Base-by-base conservation (phyloP, 2,888 invertebrate species). In the Ormyrus rosae region DNA sequence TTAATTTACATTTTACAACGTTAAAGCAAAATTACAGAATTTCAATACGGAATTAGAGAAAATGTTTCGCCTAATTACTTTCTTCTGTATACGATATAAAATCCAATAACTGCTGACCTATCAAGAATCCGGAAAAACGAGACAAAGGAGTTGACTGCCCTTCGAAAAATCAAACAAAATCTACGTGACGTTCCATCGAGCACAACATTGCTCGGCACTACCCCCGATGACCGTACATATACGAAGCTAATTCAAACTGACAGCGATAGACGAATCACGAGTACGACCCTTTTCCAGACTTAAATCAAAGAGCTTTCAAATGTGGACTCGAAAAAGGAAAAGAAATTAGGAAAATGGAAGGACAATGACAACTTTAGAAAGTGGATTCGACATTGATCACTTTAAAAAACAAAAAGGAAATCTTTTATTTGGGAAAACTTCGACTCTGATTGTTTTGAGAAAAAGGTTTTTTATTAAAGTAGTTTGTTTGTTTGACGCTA, bases 181-280 rank as follows among this genome's bases (percentile, higher is more conserved):
- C 51, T 67, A 73, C 73, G 72, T 81, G 77, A 77, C 81, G 53
- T 58, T 48, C 64, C 61, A 48, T 67, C 3, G 67, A 65, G 61
- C 72, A 48, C 53, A 51, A 73, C 81, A 73, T 73, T 19, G 69
- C 73, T 71, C 11, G 70, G 70, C 75, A 80, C 75, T 70, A 70
- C 68, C 13, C 34, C 64, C 53, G 56, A 81, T 73, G 58, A 50
- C 68, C 69, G 56, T 67, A 53, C 53, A 68, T 72, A 71, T 63
- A 69, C 6, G 50, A 9, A 85, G 86, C 86, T 87, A 87, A 87
- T 86, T 87, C 86, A 85, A 85, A 84, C 84, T 85, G 85, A 85
- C 86, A 83, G 84, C 85, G 84, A 86, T 85, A 83, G 83, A 69
- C 83, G 84, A 84, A 82, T 68, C 46, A 13, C 19, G 45, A 46